These are phyloP conservation scores for Hippasteria phrygiana DNA, from an alignment of 53 echinoderm and acorn worm species.

Conservation along the genomic window DNA sequence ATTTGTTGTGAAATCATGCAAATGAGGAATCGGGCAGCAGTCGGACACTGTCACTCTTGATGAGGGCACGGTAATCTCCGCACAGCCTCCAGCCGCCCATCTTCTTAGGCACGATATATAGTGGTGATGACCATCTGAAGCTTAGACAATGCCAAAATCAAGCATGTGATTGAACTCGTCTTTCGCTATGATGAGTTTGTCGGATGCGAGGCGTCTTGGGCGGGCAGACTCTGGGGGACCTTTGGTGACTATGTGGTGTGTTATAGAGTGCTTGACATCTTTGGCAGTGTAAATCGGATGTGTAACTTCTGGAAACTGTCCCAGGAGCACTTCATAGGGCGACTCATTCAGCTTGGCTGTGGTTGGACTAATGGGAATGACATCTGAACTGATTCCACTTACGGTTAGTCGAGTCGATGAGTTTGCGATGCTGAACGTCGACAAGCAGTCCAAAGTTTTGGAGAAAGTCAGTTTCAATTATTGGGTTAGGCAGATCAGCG, in stretches of 20 bases:
- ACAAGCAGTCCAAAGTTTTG: conserved; percentile 48
- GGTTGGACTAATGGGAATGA: background rate
- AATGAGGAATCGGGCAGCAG: conserved; percentile 62
- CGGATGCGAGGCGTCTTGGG: too few species aligned
- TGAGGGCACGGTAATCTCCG: conserved; percentile 52
- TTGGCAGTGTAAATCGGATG: background rate
- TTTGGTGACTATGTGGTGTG: background rate
- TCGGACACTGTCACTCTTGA: conserved; percentile 45
- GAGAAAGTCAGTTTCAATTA: conserved; percentile 57
- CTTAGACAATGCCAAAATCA: conserved; percentile 30
- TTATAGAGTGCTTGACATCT: background rate
- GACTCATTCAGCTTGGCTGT: background rate
- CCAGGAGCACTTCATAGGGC: background rate
- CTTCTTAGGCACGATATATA: conserved; percentile 65
- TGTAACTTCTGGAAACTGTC: background rate
- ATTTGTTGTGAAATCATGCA: conserved; percentile 42
- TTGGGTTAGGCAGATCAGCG: conserved; percentile 38
- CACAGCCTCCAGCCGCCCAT: conserved; percentile 63
- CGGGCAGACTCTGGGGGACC: background rate
- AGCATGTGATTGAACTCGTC: conserved; percentile 51
- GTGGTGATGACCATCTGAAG: conserved; percentile 57
- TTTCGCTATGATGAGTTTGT: too few species aligned
- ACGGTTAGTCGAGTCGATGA: conserved; percentile 46
- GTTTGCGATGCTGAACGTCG: conserved; percentile 19
- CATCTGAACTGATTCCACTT: background rate